A percentile compares a stretch with the other conserved stretches of the same genome.
These are phyloP conservation scores for Coendou prehensilis DNA, from an alignment of 2,797 vertebrate species.

Conservation along the genomic window DNA sequence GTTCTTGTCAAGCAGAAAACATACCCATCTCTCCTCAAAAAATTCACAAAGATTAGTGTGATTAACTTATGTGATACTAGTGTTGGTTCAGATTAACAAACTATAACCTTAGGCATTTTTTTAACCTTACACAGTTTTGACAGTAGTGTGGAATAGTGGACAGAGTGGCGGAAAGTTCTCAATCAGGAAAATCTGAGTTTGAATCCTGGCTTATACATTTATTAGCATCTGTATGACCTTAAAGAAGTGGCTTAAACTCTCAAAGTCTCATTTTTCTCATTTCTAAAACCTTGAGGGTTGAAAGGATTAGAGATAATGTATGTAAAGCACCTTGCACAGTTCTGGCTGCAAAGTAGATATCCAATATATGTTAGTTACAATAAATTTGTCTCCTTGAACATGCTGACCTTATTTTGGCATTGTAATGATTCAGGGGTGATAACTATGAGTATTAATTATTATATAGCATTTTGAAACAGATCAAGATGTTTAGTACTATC, in stretches of 20 bases:
- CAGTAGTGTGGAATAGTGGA: neutral
- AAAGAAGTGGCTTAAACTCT: constrained; percentile 69
- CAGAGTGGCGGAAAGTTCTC: neutral
- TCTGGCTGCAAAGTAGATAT: constrained; percentile 50
- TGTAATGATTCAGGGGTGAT: constrained; percentile 27
- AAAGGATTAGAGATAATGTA: constrained; percentile 65
- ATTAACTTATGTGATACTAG: neutral
- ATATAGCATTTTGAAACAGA: constrained; percentile 17
- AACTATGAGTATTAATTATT: constrained; percentile 56
- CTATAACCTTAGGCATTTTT: neutral
- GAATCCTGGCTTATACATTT: constrained; percentile 36
- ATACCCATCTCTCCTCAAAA: neutral
- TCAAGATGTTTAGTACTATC: neutral
- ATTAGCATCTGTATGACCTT: constrained; percentile 55
- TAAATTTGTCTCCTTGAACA: constrained; percentile 23
- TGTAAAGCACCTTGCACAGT: constrained; percentile 51
- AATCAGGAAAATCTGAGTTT: constrained; percentile 60
- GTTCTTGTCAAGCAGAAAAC: constrained; percentile 24
- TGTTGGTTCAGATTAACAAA: constrained; percentile 41
- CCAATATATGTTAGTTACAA: neutral
- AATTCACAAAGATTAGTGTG: neutral
- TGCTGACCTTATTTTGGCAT: constrained; percentile 53
- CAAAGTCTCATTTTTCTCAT: constrained; percentile 66
- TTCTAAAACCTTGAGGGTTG: constrained; percentile 62
- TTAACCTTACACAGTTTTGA: neutral